Evolutionary conservation across 2,888 invertebrate genomes (phyloP).

Genomic region (Cistogaster globosa): DNA sequence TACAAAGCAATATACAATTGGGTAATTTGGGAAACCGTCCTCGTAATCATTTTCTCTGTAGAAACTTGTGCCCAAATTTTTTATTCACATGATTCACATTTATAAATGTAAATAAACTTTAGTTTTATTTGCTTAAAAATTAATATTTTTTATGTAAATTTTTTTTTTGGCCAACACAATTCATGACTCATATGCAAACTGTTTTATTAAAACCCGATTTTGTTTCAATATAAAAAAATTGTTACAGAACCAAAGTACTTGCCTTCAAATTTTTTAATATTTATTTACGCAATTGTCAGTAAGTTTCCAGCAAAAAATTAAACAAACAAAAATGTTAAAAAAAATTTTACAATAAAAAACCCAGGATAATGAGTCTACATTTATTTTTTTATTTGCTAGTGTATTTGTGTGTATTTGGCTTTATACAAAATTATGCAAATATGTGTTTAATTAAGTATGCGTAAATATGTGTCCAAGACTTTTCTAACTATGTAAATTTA

Average conservation of each 20-base stretch:
- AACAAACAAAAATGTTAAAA: background rate
- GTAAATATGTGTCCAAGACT: constrained; percentile 11
- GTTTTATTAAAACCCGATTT: background rate
- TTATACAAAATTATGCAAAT: constrained; percentile 14
- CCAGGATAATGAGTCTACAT: constrained; percentile 16
- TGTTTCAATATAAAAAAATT: constrained; percentile 11
- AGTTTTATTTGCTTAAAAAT: background rate
- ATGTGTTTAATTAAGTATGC: constrained; percentile 23
- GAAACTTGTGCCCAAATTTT: too few relatives aligned
- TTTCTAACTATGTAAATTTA: background rate
- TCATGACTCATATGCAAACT: background rate
- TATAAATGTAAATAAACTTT: too few relatives aligned
- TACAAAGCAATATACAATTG: too few relatives aligned
- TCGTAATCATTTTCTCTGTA: too few relatives aligned
- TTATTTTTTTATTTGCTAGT: background rate
- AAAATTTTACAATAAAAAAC: constrained; percentile 3
- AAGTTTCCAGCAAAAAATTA: constrained; percentile 34
- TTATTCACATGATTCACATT: too few relatives aligned
- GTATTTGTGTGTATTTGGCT: background rate
- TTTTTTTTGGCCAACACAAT: background rate
- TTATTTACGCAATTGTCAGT: constrained; percentile 67
- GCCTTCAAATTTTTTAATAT: constrained; percentile 51
- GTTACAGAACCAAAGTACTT: background rate
- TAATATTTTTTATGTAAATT: background rate
- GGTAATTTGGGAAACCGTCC: too few relatives aligned